Conservation (phyloP, 2,113 vertebrate genomes). For the Petromus typicus region DNA sequence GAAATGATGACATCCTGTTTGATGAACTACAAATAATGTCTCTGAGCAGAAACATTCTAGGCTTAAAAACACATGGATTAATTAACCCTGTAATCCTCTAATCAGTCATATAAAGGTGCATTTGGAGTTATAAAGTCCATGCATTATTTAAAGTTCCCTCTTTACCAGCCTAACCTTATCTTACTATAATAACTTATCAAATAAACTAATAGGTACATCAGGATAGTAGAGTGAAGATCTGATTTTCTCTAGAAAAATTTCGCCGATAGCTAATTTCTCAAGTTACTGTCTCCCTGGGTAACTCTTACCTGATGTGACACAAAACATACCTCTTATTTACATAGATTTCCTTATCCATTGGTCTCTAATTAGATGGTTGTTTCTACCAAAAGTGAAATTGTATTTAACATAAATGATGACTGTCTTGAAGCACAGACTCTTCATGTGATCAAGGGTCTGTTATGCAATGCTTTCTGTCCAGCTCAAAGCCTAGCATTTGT, state of each 20-base stretch:
- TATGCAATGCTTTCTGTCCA: neutral
- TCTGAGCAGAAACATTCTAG: neutral
- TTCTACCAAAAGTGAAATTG: neutral
- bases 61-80: neutral
- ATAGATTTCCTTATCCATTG: neutral
- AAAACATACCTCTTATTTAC: neutral
- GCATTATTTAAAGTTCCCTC: slow-evolving; percentile 8
- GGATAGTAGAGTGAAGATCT: neutral
- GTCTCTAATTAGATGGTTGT: neutral
- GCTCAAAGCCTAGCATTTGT: neutral
- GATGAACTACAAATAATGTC: neutral
- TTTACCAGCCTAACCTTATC: neutral
- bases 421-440: neutral
- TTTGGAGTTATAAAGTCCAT: neutral
- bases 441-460: neutral
- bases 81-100: neutral
- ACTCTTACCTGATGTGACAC: neutral
- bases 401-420: neutral
- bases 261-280: neutral
- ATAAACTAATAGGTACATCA: neutral
- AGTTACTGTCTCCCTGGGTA: neutral
- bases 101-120: neutral
- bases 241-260: neutral
- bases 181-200: neutral
- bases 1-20: neutral